Base-by-base conservation (phyloP, 2,113 vertebrate species). In the Vulpes ferrilata region DNA sequence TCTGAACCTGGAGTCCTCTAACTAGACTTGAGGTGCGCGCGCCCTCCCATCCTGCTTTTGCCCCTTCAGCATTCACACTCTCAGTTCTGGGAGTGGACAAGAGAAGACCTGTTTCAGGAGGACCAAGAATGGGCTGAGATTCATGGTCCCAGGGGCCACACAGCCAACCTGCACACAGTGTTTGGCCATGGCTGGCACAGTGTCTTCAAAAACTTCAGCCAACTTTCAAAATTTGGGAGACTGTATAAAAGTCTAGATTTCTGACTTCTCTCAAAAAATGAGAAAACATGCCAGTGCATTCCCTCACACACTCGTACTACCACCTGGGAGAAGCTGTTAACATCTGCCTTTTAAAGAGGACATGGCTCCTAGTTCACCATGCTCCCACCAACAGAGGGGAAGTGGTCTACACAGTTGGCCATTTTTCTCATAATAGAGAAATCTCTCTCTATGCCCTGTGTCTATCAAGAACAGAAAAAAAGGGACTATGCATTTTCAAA, bases 341-440 rank as follows among this genome's bases (percentile, higher is more conserved):
- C 19, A 51, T 43, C 20, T 84, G 32, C 79, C n/a, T 73, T 57
- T 43, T 38, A 82, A 51, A 60, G 5, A 25, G 27, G 51, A 27
- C 22, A 3, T 1, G 23, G 38, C 67, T 35, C 25, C 62, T 7
- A 51, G 43, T 20, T 71, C 2, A 1, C 27, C 82, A 38, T 15
- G 27, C 69, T 87, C 27, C 48, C 43, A 32, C 30, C 62, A 51
- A 55, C 35, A 81, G 59, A 32, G 51, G 53, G 25, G 2, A 78
- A 3, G 7, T 53, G 17, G 64, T 43, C 32, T 11, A 53, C 69
- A 91, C 38, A 76, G 35, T 90, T 83, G 55, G 22, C 57, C 51
- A 19, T 85, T 83, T 83, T 57, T 8, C 82, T 48, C 17, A 35
- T 20, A 87, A 23, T 20, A 95, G 64, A 93, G 60, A 97, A 88